Percentiles rank a stretch among this genome's conserved stretches.
These are phyloP conservation scores for Ridgeia piscesae DNA, from an alignment of 1,140 invertebrate genomes.

Conservation along the genomic window DNA sequence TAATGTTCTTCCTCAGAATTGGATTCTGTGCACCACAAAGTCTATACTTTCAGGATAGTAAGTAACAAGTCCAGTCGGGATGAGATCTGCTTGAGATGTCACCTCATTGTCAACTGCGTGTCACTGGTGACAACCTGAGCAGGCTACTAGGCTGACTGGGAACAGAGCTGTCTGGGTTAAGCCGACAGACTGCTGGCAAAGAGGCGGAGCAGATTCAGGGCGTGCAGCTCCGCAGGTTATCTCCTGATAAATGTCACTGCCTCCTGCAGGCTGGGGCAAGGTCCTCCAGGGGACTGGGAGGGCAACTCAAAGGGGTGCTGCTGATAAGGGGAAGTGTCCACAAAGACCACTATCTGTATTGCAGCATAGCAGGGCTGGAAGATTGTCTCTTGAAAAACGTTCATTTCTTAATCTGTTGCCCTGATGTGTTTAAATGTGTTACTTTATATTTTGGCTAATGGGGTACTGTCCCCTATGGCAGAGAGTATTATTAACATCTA, in stretches of 20 bases:
- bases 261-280: not conserved
- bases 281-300: not conserved
- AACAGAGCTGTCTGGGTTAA: not conserved
- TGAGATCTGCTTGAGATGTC: not conserved
- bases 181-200: not conserved
- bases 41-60: not conserved
- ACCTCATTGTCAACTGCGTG: not conserved
- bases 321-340: slow-evolving; percentile 3
- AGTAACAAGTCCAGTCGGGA: not conserved
- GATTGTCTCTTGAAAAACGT: not conserved
- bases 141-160: not conserved
- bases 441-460: not conserved
- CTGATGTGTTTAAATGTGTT: not conserved
- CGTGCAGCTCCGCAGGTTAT: not conserved
- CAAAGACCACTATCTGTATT: not conserved
- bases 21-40: not conserved
- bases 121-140: not conserved
- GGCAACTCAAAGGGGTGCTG: slow-evolving; percentile 3
- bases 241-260: not conserved
- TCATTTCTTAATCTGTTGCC: not conserved
- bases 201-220: not conserved
- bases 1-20: not conserved
- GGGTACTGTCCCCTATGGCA: not conserved
- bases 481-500: not conserved
- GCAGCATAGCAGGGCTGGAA: not conserved